Evolutionary conservation across 2,113 vertebrate species (phyloP).

Genomic region (Chaetodon auriga): DNA sequence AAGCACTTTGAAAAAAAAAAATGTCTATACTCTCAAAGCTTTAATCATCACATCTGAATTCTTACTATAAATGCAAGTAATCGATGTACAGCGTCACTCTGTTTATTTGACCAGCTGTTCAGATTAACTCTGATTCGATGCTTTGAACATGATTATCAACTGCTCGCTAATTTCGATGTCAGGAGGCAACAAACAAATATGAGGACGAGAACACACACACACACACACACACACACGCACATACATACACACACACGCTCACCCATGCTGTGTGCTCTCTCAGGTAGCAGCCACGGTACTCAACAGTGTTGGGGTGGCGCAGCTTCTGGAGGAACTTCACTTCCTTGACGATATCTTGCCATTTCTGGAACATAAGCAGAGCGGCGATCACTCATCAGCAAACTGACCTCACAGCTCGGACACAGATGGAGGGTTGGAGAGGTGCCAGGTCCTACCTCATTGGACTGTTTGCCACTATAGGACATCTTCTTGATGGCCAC

Average conservation of each 20-base stretch:
- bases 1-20: no score
- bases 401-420: background rate
- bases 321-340: conserved; percentile 95
- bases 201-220: no score
- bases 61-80: no score
- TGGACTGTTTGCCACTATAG: conserved; percentile 94
- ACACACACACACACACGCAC: conserved; percentile 42
- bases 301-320: conserved; percentile 93
- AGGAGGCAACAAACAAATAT: no score
- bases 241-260: conserved; percentile 69
- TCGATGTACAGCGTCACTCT: no score
- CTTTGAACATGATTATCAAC: no score
- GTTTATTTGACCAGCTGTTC: no score
- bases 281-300: conserved; percentile 94
- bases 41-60: no score
- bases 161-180: no score
- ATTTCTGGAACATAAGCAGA: conserved; percentile 86
- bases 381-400: background rate
- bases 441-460: conserved; percentile 84
- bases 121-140: no score
- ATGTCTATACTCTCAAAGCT: no score
- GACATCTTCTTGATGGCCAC: conserved; percentile 98
- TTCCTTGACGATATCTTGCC: conserved; percentile 97
- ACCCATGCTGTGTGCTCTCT: conserved; percentile 96
- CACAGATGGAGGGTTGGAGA: background rate